These are phyloP conservation scores for Autographa gamma DNA, from an alignment of 2,888 invertebrate genomes.

Conservation along the genomic window DNA sequence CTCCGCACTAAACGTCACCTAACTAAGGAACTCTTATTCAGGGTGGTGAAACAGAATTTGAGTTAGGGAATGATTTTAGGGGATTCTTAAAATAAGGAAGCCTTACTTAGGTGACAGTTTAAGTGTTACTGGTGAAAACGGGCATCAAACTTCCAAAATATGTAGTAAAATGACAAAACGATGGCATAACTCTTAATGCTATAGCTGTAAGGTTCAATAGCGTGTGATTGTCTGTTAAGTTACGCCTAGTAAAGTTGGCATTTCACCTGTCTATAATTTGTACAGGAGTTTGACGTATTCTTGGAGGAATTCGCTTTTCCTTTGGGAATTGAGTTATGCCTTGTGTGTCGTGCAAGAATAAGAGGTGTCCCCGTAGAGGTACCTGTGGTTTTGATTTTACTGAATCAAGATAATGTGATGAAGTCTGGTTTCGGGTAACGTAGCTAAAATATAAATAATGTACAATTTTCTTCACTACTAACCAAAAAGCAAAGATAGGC, in stretches of 20 bases:
- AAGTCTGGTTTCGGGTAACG: neutral
- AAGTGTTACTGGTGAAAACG: too few relatives aligned
- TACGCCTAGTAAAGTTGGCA: neutral
- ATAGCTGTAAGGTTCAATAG: constrained; percentile 4
- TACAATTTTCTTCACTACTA: neutral
- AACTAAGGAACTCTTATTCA: too few relatives aligned
- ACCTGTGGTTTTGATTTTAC: constrained; percentile 30
- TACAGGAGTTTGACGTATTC: constrained; percentile 59
- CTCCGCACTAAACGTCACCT: too few relatives aligned
- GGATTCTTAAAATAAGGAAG: too few relatives aligned
- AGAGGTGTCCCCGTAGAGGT: constrained; percentile 23
- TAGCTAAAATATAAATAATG: neutral
- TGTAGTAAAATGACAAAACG: neutral
- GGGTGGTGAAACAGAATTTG: too few relatives aligned
- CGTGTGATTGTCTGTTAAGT: neutral
- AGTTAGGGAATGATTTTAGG: too few relatives aligned
- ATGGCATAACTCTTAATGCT: neutral
- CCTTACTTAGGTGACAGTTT: too few relatives aligned
- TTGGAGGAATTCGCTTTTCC: constrained; percentile 46
- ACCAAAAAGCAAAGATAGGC: too few relatives aligned
- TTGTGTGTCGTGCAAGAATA: constrained; percentile 15
- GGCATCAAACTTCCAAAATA: neutral
- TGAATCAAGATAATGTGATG: constrained; percentile 9
- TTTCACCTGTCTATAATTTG: constrained; percentile 52
- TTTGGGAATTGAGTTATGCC: constrained; percentile 53